phyloP scores from a whole-genome alignment of 2,888 invertebrate genomes.

The Ophioninae sp. region DNA sequence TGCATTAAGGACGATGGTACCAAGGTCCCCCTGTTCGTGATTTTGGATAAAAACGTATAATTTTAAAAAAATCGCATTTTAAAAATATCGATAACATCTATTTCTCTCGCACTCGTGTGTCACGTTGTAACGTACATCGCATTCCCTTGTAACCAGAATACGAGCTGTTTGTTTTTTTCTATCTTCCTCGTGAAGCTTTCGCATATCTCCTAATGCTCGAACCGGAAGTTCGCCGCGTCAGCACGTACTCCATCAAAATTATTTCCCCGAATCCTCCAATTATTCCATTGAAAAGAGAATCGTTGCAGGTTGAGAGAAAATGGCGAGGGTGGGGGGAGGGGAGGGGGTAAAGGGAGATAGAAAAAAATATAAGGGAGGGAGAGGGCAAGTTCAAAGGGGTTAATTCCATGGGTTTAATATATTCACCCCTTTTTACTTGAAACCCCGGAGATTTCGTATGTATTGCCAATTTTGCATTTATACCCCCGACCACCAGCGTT shows the following conservation, averaged over 20 bases:
- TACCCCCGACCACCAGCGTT: slow-evolving; percentile 72
- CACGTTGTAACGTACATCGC: too few species aligned
- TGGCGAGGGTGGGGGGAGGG: slow-evolving; percentile 63
- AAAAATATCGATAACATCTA: too few species aligned
- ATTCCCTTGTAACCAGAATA: too few species aligned
- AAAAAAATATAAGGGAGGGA: slow-evolving; percentile 27
- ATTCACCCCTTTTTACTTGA: slow-evolving; percentile 81
- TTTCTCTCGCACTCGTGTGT: too few species aligned
- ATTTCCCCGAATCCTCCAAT: slow-evolving; percentile 77
- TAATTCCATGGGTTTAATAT: slow-evolving; percentile 80
- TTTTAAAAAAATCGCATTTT: too few species aligned
- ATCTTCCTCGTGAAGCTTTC: neutral
- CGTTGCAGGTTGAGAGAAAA: slow-evolving; percentile 60
- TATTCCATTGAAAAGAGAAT: slow-evolving; percentile 75
- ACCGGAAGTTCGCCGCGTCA: slow-evolving; percentile 44
- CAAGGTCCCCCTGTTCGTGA: too few species aligned
- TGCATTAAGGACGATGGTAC: too few species aligned
- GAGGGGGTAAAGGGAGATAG: neutral
- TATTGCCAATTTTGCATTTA: slow-evolving; percentile 82
- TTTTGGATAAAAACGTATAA: too few species aligned
- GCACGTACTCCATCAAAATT: slow-evolving; percentile 67
- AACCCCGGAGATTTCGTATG: slow-evolving; percentile 81
- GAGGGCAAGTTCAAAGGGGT: slow-evolving; percentile 72
- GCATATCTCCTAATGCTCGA: slow-evolving; percentile 26
- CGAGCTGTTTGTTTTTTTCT: too few species aligned